phyloP scores from a whole-genome alignment of 2,888 invertebrate genomes.

The Kuschelorhynchus macadamiae region DNA sequence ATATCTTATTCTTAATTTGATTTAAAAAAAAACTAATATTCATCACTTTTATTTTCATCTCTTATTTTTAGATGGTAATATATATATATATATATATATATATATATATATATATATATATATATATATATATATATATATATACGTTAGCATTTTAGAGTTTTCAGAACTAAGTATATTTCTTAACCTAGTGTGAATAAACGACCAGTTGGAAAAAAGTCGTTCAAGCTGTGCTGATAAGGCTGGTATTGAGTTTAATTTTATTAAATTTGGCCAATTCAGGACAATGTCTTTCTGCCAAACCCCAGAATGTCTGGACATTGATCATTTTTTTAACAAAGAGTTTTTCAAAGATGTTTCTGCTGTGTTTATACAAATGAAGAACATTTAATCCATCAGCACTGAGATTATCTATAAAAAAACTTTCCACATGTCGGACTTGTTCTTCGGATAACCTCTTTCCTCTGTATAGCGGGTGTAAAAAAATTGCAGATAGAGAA shows the following conservation, averaged over 20 bases:
- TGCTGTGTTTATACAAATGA: slow-evolving; percentile 10
- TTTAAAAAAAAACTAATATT: too few relatives aligned
- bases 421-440: slow-evolving; percentile 1
- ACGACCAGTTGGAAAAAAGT: slow-evolving; percentile 36
- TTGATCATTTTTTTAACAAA: slow-evolving; percentile 6
- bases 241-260: slow-evolving; percentile 27
- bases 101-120: too few relatives aligned
- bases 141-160: too few relatives aligned
- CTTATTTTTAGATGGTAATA: too few relatives aligned
- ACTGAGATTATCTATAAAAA: slow-evolving; percentile 16
- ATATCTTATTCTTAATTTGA: too few relatives aligned
- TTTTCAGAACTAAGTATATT: too few relatives aligned
- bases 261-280: slow-evolving; percentile 18
- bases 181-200: slow-evolving; percentile 19
- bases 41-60: too few relatives aligned
- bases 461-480: slow-evolving; percentile 2
- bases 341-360: slow-evolving; percentile 10
- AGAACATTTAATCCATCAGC: slow-evolving; percentile 7
- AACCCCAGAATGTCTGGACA: slow-evolving; percentile 8
- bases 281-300: slow-evolving; percentile 17
- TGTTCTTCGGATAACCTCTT: background rate
- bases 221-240: slow-evolving; percentile 32
- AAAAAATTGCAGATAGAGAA: background rate
- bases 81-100: too few relatives aligned
- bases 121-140: too few relatives aligned